These are phyloP conservation scores for Ennomos quercinarius DNA, from an alignment of 2,888 invertebrate genomes.

Conservation along the genomic window DNA sequence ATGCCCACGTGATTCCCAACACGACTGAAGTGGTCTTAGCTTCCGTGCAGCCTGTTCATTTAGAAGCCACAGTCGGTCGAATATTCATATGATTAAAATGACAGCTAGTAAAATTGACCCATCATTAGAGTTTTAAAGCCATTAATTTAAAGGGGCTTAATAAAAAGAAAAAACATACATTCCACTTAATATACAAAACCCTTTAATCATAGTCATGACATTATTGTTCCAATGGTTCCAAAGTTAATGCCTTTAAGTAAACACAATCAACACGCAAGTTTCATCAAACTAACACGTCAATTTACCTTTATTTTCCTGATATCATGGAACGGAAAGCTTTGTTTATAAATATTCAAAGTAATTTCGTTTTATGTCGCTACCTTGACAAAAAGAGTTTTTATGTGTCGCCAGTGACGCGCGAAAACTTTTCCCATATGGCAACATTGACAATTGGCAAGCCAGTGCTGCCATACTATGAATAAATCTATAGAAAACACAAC, in stretches of 20 bases:
- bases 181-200: too few species aligned
- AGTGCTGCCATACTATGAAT: constrained; percentile 51
- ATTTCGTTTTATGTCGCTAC: constrained; percentile 29
- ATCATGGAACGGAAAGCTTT: constrained; percentile 4
- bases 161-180: not conserved
- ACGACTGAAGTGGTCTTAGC: too few species aligned
- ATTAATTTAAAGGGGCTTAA: not conserved
- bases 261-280: not conserved
- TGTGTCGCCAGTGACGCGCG: constrained; percentile 34
- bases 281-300: constrained; percentile 11
- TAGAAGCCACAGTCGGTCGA: too few species aligned
- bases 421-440: constrained; percentile 38
- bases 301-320: not conserved
- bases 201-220: too few species aligned
- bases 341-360: constrained; percentile 29
- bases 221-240: too few species aligned
- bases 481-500: constrained; percentile 54
- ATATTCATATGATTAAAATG: too few species aligned
- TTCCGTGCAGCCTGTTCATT: too few species aligned
- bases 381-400: constrained; percentile 33
- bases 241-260: not conserved
- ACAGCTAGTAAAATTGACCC: too few species aligned
- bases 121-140: too few species aligned
- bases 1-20: too few species aligned
- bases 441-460: constrained; percentile 21